A percentile compares a stretch with the other conserved stretches of the same genome.
These are phyloP conservation scores for Drosophila austrosaltans DNA, from an alignment of 2,888 invertebrate species.

Conservation along the genomic window DNA sequence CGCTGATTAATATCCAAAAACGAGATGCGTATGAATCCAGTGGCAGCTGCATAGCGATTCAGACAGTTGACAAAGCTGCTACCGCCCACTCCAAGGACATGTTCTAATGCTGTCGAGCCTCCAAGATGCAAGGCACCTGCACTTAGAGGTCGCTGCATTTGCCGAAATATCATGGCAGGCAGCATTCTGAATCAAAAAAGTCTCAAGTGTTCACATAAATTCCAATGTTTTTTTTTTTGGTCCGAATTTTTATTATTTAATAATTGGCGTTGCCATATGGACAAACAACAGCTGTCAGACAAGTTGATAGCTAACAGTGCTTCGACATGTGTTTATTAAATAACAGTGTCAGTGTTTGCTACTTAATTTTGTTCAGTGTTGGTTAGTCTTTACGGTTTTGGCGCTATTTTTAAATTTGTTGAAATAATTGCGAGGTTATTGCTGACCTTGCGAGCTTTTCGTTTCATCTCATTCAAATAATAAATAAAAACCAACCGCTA, in stretches of 20 bases:
- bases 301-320: not conserved
- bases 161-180: conserved; percentile 81
- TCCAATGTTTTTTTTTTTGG: conserved; percentile 24
- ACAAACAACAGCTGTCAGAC: not conserved
- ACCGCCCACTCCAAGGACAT: conserved; percentile 66
- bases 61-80: conserved; percentile 79
- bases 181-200: conserved; percentile 63
- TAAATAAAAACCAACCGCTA: conserved; percentile 17
- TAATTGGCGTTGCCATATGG: not conserved
- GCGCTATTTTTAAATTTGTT: not conserved
- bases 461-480: conserved; percentile 5
- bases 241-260: not conserved
- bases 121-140: conserved; percentile 71
- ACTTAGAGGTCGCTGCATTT: conserved; percentile 73
- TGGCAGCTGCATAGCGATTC: conserved; percentile 82
- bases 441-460: conserved; percentile 1
- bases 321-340: not conserved
- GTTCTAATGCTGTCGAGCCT: conserved; percentile 73
- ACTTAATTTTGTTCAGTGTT: not conserved
- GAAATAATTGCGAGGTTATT: not conserved
- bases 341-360: not conserved
- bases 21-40: conserved; percentile 81
- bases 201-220: conserved; percentile 5
- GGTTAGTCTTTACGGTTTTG: not conserved
- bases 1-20: conserved; percentile 80